Evolutionary conservation across 2,113 vertebrate genomes (phyloP), one percentile per base, ranked within the genome.

Genomic region (Aix galericulata): DNA sequence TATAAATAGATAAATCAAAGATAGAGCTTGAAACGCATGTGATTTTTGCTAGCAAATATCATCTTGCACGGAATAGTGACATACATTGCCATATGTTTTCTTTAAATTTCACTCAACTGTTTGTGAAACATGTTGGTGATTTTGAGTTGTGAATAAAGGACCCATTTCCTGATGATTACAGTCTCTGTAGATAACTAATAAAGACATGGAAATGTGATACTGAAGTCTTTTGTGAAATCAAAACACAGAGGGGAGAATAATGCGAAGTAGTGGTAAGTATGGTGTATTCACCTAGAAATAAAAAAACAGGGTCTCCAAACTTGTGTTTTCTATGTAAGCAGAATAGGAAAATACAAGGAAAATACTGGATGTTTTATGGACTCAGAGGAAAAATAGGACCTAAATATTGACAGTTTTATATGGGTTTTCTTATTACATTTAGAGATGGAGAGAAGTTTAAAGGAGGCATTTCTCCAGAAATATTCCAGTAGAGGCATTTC

Each of bases 21-120:
- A 6, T n/a, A 72, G 50, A 59, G 5, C 5, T 48, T 73, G 36
- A 91, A 58, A 42, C 27, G 80, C 13, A 23, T 42, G 40, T 55
- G 50, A 91, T 23, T 90, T 40, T 85, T 95, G 38, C n/a, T 91
- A 26, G 32, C 58, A 75, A 95, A 80, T 83, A 62, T 87, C 26
- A 29, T 76, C n/a, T 91, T 88, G 26, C 9, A 59, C 42, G 15
- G 32, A 96, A 92, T 93, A 76, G 58, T 93, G 91, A 88, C 82
- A 58, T 66, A 53, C n/a, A 5, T 23, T 72, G 58, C 8, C 46
- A 9, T 46, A 52, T 23, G 11, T 63, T 62, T 88, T 95, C 48
- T 91, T 84, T 27, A 40, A 64, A 91, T 92, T 93, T 66, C 36
- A 78, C 60, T 31, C 53, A 38, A 46, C 20, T 55, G 32, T 91